phyloP scores from a whole-genome alignment of 2,888 invertebrate genomes.

The Drosophila prostipennis region DNA sequence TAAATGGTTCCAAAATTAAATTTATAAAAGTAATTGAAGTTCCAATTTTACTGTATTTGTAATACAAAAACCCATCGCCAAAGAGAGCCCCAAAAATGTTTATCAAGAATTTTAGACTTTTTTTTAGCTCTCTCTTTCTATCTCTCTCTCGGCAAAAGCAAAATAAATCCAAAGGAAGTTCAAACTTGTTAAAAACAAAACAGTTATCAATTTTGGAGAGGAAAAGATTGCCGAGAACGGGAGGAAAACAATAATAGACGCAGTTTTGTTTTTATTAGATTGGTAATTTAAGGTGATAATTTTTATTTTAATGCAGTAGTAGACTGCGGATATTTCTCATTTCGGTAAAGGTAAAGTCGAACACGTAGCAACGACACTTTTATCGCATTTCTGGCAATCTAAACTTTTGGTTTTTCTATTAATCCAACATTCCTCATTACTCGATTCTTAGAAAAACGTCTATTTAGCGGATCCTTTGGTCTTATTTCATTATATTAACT shows the following conservation, averaged over 20 bases:
- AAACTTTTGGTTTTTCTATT: background rate
- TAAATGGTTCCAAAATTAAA: background rate
- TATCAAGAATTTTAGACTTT: constrained; percentile 2
- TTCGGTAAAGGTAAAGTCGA: background rate
- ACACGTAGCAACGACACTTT: background rate
- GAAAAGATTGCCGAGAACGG: constrained; percentile 2
- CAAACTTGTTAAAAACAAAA: constrained; percentile 2
- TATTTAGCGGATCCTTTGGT: background rate
- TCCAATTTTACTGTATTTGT: background rate
- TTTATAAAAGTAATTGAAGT: background rate
- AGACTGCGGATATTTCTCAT: background rate
- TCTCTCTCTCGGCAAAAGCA: constrained; percentile 1
- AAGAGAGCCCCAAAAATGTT: constrained; percentile 3
- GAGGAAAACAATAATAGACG: constrained; percentile 13
- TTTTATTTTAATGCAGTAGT: constrained; percentile 5
- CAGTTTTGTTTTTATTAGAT: constrained; percentile 19
- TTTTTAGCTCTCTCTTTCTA: background rate
- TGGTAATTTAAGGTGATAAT: background rate
- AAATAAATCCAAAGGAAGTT: background rate
- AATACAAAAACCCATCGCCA: background rate
- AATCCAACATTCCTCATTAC: constrained; percentile 14
- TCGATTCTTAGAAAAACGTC: background rate
- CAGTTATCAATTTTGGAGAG: constrained; percentile 20
- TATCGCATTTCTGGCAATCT: constrained; percentile 10
- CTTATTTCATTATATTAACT: background rate